Evolutionary conservation across 2,797 vertebrate species (phyloP).

Genomic region (Rhinoraja longicauda): DNA sequence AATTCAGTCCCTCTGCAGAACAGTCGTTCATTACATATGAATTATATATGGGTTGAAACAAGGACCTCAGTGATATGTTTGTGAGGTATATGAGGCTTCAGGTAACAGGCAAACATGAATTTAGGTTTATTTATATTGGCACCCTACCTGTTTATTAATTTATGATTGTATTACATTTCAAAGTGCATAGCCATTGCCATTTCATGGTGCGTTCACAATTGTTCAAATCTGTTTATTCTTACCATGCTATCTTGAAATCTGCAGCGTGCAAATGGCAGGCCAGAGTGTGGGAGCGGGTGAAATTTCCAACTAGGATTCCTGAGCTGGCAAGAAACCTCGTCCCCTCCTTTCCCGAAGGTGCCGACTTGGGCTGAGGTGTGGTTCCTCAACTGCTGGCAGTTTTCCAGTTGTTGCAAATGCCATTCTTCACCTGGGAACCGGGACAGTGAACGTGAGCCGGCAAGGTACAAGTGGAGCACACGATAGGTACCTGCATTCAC

Average conservation of each 20-base stretch:
- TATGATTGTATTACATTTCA: background rate
- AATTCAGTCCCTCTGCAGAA: background rate
- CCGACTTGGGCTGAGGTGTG: background rate
- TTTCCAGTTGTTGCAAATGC: background rate
- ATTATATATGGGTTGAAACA: background rate
- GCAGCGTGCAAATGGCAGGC: background rate
- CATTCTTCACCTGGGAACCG: background rate
- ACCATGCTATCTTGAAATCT: background rate
- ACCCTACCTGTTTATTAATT: background rate
- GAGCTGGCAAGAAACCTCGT: background rate
- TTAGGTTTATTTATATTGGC: background rate
- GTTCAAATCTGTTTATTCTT: background rate
- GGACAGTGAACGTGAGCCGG: background rate
- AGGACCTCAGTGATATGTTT: background rate
- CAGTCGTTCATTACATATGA: background rate
- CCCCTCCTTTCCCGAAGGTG: background rate
- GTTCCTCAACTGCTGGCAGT: background rate
- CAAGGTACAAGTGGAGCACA: too few relatives aligned
- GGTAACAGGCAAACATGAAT: background rate
- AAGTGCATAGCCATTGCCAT: background rate
- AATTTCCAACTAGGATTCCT: background rate
- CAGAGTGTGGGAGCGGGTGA: background rate
- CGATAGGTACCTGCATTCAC: background rate
- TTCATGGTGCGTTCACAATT: too few relatives aligned
- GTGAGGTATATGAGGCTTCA: background rate